Conservation (phyloP, 2,888 invertebrate genomes). For the Perithous albicinctus region DNA sequence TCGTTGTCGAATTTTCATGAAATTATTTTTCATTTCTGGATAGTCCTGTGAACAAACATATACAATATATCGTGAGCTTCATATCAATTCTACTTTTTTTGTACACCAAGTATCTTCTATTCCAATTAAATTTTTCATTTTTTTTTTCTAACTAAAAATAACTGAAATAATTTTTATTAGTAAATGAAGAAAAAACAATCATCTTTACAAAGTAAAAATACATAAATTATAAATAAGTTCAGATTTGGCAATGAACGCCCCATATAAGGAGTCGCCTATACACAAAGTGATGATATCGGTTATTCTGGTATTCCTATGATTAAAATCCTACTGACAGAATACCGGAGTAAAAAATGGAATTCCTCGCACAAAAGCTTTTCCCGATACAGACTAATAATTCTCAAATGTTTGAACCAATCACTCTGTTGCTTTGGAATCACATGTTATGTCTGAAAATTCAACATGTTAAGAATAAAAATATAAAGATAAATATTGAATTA, state of each 20-base stretch:
- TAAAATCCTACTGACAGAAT: not conserved
- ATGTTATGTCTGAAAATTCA: too few species aligned
- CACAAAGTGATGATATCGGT: not conserved
- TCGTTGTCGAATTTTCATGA: constrained; percentile 2
- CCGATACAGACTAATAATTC: not conserved
- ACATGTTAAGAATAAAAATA: not conserved
- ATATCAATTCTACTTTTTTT: too few species aligned
- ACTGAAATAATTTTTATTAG: not conserved
- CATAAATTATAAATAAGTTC: not conserved
- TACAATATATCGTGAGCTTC: too few species aligned
- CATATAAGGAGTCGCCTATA: not conserved
- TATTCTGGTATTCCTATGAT: not conserved
- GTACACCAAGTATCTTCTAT: too few species aligned
- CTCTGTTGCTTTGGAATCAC: not conserved
- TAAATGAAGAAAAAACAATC: too few species aligned
- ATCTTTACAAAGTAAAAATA: too few species aligned
- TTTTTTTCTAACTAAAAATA: not conserved
- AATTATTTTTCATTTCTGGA: constrained; percentile 4
- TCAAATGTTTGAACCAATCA: not conserved
- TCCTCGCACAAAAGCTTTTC: not conserved
- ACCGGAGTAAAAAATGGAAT: not conserved
- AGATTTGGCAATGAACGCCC: not conserved
- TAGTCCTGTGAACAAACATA: not conserved
- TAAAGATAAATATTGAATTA: not conserved
- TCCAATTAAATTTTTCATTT: not conserved